Evolutionary conservation across 2,888 invertebrate genomes (phyloP).

Genomic region (Merodon equestris): DNA sequence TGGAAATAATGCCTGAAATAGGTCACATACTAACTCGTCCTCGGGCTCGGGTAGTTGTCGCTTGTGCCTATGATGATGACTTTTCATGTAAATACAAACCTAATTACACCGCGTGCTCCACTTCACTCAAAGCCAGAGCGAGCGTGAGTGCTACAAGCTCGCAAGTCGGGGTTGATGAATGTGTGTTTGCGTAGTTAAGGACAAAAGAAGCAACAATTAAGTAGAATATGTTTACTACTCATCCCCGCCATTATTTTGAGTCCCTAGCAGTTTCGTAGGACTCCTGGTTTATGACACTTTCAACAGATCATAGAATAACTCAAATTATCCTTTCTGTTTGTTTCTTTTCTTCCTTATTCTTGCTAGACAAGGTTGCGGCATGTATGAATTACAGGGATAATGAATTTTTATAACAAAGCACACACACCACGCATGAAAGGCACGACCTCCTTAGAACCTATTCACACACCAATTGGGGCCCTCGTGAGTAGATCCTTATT

Average conservation of each 20-base stretch:
- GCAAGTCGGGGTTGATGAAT: too few species aligned
- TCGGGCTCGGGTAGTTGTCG: slow-evolving; percentile 25
- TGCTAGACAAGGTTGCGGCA: slow-evolving; percentile 22
- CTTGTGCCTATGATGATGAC: neutral
- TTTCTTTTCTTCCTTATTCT: slow-evolving; percentile 43
- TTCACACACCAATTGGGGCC: slow-evolving; percentile 19
- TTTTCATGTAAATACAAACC: slow-evolving; percentile 57
- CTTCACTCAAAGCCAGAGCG: slow-evolving; percentile 20
- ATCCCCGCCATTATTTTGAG: slow-evolving; percentile 1
- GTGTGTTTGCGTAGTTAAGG: too few species aligned
- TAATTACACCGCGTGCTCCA: slow-evolving; percentile 52
- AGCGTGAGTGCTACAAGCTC: too few species aligned
- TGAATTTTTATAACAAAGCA: slow-evolving; percentile 62
- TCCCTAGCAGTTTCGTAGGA: slow-evolving; percentile 24
- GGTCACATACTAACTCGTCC: slow-evolving; percentile 45
- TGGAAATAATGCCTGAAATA: slow-evolving; percentile 27
- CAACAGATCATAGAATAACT: slow-evolving; percentile 67
- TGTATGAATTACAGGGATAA: slow-evolving; percentile 63
- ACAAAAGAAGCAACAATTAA: slow-evolving; percentile 40
- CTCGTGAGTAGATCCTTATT: neutral
- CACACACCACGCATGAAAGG: slow-evolving; percentile 36
- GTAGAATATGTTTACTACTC: slow-evolving; percentile 35
- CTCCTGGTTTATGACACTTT: slow-evolving; percentile 63
- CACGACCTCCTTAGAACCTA: slow-evolving; percentile 42
- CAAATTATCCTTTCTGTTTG: slow-evolving; percentile 45